Conservation (phyloP, 2,113 vertebrate species). For the Arizona elegans region DNA sequence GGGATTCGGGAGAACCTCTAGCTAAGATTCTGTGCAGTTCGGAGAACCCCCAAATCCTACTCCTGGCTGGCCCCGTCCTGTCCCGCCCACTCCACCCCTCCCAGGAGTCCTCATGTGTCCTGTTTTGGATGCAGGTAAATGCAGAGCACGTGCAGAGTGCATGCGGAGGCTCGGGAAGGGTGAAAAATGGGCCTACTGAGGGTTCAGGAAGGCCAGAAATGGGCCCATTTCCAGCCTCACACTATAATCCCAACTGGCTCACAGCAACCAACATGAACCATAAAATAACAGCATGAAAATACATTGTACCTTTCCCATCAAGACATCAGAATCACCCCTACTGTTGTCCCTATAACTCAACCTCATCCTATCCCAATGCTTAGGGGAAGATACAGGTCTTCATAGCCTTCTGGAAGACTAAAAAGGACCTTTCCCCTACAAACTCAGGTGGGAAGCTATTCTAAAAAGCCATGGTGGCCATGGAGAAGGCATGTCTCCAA, state of each 20-base stretch:
- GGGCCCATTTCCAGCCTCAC: background rate
- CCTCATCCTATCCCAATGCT: background rate
- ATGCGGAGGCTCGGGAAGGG: too few relatives aligned
- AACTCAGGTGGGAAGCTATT: background rate
- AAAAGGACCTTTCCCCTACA: background rate
- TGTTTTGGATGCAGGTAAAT: too few relatives aligned
- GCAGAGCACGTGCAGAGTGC: too few relatives aligned
- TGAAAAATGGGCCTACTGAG: too few relatives aligned
- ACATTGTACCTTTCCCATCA: background rate
- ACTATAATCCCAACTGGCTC: background rate
- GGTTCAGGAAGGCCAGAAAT: too few relatives aligned
- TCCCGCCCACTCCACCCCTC: too few relatives aligned
- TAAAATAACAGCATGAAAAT: background rate
- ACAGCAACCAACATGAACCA: background rate
- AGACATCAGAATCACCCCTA: background rate
- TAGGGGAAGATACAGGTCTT: background rate
- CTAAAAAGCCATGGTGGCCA: background rate
- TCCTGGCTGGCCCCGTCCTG: too few relatives aligned
- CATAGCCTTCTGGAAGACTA: background rate
- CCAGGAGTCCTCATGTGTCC: too few relatives aligned
- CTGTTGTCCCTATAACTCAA: background rate
- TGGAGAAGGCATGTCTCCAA: background rate
- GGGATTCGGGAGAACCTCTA: too few relatives aligned
- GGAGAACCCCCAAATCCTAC: too few relatives aligned
- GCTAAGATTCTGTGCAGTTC: too few relatives aligned